A percentile compares a stretch with the other conserved stretches of the same genome.
Conservation (phyloP, 2,888 invertebrate species). For the Thyatira batis region DNA sequence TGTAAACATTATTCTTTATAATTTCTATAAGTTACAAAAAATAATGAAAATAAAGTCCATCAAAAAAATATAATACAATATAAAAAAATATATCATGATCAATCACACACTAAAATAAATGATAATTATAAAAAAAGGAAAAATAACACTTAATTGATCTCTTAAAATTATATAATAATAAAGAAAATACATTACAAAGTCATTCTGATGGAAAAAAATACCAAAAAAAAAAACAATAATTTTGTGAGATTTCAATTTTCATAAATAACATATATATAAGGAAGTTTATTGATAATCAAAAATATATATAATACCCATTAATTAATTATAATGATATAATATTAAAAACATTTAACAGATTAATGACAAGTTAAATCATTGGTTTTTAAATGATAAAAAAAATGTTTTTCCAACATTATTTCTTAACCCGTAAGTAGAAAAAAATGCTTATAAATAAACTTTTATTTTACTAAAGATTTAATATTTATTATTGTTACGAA, state of each 20-base stretch:
- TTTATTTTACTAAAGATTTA: too few species aligned
- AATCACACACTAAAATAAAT: slow-evolving; percentile 9
- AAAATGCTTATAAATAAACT: too few species aligned
- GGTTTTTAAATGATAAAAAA: neutral
- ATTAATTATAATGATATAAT: neutral
- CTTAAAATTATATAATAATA: neutral
- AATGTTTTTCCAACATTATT: neutral
- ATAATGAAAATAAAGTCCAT: too few species aligned
- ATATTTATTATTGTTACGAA: too few species aligned
- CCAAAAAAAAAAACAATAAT: slow-evolving; percentile 6
- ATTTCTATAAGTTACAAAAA: too few species aligned
- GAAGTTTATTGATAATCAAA: too few species aligned
- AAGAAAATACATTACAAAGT: neutral
- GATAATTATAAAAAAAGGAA: neutral
- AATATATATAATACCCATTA: neutral
- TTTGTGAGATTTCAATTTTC: slow-evolving; percentile 1
- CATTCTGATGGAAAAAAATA: neutral
- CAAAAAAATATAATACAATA: slow-evolving; percentile 11
- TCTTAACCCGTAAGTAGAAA: too few species aligned
- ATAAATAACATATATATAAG: neutral
- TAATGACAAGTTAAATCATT: neutral
- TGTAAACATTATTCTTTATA: too few species aligned
- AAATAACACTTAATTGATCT: neutral
- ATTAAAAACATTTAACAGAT: neutral
- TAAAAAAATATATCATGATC: slow-evolving; percentile 14